Evolutionary conservation across 1,140 invertebrate species (phyloP).

Genomic region (Pachyrhynchus sulphureomaculatus): DNA sequence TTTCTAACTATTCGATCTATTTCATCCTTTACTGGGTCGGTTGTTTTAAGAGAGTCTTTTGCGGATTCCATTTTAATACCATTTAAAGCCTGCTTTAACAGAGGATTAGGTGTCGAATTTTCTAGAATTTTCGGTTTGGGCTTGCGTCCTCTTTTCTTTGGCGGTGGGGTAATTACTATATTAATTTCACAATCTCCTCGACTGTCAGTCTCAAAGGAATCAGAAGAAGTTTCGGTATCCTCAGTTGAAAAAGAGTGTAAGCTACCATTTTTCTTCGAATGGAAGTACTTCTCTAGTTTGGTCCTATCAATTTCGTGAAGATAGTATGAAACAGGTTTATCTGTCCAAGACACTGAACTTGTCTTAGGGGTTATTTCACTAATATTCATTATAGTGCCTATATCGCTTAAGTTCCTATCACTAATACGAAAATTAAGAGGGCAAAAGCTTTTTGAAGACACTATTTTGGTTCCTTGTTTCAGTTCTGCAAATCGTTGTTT

Average conservation of each 20-base stretch:
- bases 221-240: conserved; percentile 14
- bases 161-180: neutral
- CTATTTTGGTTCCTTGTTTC: conserved; percentile 28
- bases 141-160: conserved; percentile 12
- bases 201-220: conserved; percentile 18
- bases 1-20: neutral
- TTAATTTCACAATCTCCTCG: neutral
- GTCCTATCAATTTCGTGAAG: conserved; percentile 26
- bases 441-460: conserved; percentile 29
- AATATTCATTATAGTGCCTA: conserved; percentile 27
- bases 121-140: neutral
- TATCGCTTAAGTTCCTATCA: conserved; percentile 24
- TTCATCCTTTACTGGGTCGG: neutral
- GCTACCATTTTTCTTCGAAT: conserved; percentile 18
- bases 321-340: conserved; percentile 26
- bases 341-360: conserved; percentile 29
- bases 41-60: neutral
- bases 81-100: neutral
- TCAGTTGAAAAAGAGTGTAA: conserved; percentile 2
- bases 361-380: conserved; percentile 21
- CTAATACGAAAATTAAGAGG: conserved; percentile 26
- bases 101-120: neutral
- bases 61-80: neutral
- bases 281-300: conserved; percentile 26
- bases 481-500: conserved; percentile 27